Evolutionary conservation across 2,888 invertebrate genomes (phyloP).

Genomic region (Ptilodon capucinus): DNA sequence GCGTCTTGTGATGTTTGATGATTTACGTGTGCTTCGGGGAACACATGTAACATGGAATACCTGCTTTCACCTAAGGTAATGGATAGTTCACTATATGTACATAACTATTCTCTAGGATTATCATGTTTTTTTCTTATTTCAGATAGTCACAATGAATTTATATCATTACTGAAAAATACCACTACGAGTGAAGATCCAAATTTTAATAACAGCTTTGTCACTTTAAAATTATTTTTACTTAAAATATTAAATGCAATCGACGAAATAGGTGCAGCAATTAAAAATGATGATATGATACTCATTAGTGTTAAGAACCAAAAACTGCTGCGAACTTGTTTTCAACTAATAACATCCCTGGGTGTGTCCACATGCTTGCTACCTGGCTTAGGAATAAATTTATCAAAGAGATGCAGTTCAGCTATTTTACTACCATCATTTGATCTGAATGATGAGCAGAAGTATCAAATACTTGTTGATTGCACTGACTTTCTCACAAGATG

Average conservation of each 20-base stretch:
- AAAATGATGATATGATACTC: constrained; percentile 55
- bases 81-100: no score
- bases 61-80: no score
- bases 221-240: constrained; percentile 65
- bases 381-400: constrained; percentile 83
- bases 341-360: constrained; percentile 85
- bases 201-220: constrained; percentile 27
- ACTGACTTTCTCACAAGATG: constrained; percentile 74
- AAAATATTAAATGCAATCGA: constrained; percentile 71
- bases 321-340: constrained; percentile 82
- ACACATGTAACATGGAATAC: no score
- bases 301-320: constrained; percentile 87
- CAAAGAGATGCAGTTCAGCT: constrained; percentile 65
- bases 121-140: constrained; percentile 29
- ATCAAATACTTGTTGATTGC: constrained; percentile 74
- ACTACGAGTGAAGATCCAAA: constrained; percentile 15
- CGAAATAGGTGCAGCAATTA: constrained; percentile 51
- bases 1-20: no score
- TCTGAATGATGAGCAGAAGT: constrained; percentile 74
- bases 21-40: no score
- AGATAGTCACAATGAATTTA: constrained; percentile 55
- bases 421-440: constrained; percentile 49
- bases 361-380: constrained; percentile 85
- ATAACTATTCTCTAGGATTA: neutral
- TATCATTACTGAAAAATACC: constrained; percentile 26